Evolutionary conservation across 2,888 invertebrate genomes (phyloP).

Genomic region (Ectropis crepuscularia): DNA sequence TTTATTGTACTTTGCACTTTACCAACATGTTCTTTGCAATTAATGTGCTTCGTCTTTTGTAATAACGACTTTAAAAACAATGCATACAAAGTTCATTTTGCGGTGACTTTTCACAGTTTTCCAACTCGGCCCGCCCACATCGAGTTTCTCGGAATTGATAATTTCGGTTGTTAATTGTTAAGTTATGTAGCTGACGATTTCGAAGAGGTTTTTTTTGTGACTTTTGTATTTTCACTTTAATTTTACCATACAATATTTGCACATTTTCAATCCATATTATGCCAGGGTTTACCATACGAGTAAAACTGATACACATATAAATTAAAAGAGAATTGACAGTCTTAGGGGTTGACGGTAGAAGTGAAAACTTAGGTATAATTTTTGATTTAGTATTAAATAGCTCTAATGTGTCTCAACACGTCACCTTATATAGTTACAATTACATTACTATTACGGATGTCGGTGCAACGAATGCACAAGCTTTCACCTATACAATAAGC

Average conservation of each 20-base stretch:
- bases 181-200: constrained; percentile 10
- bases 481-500: too few species aligned
- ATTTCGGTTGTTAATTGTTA: constrained; percentile 26
- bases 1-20: constrained; percentile 21
- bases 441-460: too few species aligned
- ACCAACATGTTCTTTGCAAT: constrained; percentile 12
- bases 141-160: constrained; percentile 26
- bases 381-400: too few species aligned
- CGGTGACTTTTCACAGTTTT: constrained; percentile 17
- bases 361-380: too few species aligned
- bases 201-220: background rate
- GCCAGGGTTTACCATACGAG: too few species aligned
- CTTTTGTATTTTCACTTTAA: background rate
- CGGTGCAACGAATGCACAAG: too few species aligned
- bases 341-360: too few species aligned
- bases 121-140: constrained; percentile 26
- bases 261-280: background rate
- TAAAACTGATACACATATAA: too few species aligned
- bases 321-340: too few species aligned
- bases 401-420: too few species aligned
- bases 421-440: too few species aligned
- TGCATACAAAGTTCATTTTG: constrained; percentile 7
- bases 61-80: constrained; percentile 2
- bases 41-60: constrained; percentile 3
- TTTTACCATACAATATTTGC: too few species aligned